These are phyloP conservation scores for Pristionchus fissidentatus DNA, from an alignment of 2,888 invertebrate species.

Conservation along the genomic window DNA sequence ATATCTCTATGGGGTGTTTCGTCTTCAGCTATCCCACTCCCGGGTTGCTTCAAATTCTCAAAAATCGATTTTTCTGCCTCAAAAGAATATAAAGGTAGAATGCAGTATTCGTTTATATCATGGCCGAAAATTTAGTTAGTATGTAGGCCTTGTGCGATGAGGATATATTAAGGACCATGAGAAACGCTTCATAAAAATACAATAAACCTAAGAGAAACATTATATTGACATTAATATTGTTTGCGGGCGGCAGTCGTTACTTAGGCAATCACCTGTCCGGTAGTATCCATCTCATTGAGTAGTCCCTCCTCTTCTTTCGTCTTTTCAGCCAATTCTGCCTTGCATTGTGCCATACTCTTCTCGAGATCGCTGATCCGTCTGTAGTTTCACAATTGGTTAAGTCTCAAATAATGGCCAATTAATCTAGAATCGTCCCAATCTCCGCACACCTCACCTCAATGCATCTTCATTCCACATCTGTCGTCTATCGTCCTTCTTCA, in stretches of 20 bases:
- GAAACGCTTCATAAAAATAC: too few species aligned
- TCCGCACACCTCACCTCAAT: background rate
- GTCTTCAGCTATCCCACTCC: too few species aligned
- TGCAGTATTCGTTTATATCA: too few species aligned
- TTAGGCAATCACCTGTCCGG: slow-evolving; percentile 88
- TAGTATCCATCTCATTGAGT: slow-evolving; percentile 98
- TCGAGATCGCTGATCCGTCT: slow-evolving; percentile 41
- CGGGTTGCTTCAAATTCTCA: background rate
- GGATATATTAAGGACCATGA: too few species aligned
- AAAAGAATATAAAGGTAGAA: slow-evolving; percentile 80
- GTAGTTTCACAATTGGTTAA: background rate
- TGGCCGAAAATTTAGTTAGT: too few species aligned
- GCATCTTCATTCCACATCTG: slow-evolving; percentile 30
- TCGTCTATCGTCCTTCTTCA: slow-evolving; percentile 38
- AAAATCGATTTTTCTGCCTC: slow-evolving; percentile 89
- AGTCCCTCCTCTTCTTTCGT: slow-evolving; percentile 96
- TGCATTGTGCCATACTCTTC: slow-evolving; percentile 89
- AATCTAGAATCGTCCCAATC: background rate
- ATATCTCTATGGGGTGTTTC: too few species aligned
- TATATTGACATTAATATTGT: too few species aligned
- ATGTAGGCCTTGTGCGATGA: too few species aligned
- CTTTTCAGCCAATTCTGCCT: slow-evolving; percentile 84
- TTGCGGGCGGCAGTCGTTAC: too few species aligned
- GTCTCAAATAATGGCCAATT: background rate
- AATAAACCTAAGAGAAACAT: too few species aligned